Evolutionary conservation across 2,797 vertebrate species (phyloP), one percentile per base, ranked within the genome.

Genomic region (Myotis planiceps): DNA sequence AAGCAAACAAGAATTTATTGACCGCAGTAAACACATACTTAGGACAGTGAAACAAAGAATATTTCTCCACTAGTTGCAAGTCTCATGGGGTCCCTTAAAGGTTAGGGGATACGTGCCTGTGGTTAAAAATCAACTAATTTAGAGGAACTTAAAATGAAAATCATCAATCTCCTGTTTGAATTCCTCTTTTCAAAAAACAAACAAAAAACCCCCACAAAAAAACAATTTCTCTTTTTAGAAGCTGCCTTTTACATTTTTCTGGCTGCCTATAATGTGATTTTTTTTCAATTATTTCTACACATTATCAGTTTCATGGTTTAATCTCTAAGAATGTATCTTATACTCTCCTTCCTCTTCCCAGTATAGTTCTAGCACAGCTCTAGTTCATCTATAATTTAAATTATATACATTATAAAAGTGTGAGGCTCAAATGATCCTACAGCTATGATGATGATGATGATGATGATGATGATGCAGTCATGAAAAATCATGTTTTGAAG

Each of bases 101-200:
- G 58, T 29, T 60, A 60, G 58, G 27, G 58, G 29, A 65, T 75
- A 39, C 18, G 68, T 78, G 55, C 66, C 76, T 82, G 42, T 85
- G 47, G 25, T 68, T 94, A 94, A 81, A 95, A 68, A 81, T 81
- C 42, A 94, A 94, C 37, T 68, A 87, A 80, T 78, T 94, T 60
- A 92, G 53, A 60, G 6, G 18, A 84, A 89, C 8, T 78, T 47
- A 34, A n/a, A 72, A 47, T 89, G 25, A 96, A 88, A 91, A 74
- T 69, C 5, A 74, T 29, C 12, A 18, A 18, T 80, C n/a, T 65
- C 14, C 16, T 80, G 45, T 84, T 83, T 92, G 37, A 88, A 91
- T 94, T 91, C 12, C 18, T 89, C 27, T 79, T 55, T 90, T 55
- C 45, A 76, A 89, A 66, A 47, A 83, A 49, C 5, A 16, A 34